These are phyloP conservation scores for Rapana venosa DNA, from an alignment of 2,888 invertebrate genomes.

Conservation along the genomic window DNA sequence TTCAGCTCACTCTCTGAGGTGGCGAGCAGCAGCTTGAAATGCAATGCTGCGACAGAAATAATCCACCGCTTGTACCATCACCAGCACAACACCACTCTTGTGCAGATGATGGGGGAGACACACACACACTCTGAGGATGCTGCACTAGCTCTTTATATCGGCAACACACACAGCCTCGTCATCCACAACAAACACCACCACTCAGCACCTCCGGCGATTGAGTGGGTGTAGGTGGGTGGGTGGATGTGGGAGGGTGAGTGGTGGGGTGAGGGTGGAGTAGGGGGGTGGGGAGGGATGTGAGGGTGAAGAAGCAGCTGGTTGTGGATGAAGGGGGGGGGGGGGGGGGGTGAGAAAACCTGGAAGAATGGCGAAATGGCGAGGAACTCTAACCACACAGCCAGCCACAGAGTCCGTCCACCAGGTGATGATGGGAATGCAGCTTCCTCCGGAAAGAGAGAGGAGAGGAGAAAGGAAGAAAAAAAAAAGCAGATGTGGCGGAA, in stretches of 20 bases:
- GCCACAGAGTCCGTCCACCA: not conserved
- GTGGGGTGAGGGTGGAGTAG: not conserved
- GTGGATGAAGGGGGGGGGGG: not conserved
- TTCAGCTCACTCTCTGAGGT: too few relatives aligned
- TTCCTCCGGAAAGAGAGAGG: not conserved
- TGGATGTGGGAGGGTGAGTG: slow-evolving; percentile 8
- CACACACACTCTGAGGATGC: not conserved
- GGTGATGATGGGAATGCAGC: not conserved
- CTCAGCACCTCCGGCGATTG: not conserved
- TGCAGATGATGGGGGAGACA: not conserved
- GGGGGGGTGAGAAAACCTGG: not conserved
- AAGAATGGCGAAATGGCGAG: not conserved
- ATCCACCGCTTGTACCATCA: too few relatives aligned
- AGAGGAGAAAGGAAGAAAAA: not conserved
- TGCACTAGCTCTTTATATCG: not conserved
- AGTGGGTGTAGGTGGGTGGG: not conserved
- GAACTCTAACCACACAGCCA: not conserved
- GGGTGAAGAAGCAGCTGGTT: not conserved
- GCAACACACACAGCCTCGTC: not conserved
- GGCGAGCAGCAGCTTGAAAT: too few relatives aligned
- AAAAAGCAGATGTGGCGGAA: not conserved
- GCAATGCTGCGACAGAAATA: too few relatives aligned
- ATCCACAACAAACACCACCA: too few relatives aligned
- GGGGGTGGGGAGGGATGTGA: not conserved
- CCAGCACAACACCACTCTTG: not conserved